Conservation (phyloP, 2,888 invertebrate genomes). For the Dryocosmus kuriphilus region DNA sequence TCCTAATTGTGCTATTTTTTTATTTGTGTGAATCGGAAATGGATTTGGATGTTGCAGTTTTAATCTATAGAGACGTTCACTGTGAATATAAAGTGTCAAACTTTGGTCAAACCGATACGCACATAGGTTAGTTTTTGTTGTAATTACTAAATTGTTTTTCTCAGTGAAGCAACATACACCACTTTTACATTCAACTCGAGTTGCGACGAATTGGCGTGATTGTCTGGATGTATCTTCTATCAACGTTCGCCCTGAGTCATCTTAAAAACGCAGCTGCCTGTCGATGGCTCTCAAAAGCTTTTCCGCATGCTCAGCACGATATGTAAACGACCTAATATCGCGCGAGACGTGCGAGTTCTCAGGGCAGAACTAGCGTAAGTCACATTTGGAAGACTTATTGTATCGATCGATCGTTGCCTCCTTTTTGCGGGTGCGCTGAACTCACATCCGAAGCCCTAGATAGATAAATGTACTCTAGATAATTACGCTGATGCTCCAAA, state of each 20-base stretch:
- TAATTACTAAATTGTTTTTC: no score
- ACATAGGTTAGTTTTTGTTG: no score
- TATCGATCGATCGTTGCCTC: neutral
- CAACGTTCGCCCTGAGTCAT: neutral
- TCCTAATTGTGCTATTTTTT: no score
- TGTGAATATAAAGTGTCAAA: no score
- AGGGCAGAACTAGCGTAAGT: slow-evolving; percentile 7
- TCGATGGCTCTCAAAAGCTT: neutral
- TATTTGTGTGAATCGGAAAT: no score
- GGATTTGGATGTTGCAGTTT: no score
- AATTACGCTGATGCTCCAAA: slow-evolving; percentile 1
- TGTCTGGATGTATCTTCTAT: slow-evolving; percentile 55
- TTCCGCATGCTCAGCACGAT: neutral
- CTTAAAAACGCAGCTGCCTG: slow-evolving; percentile 4
- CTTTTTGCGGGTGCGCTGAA: slow-evolving; percentile 10
- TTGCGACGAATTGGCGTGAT: slow-evolving; percentile 48
- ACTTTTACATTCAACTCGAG: slow-evolving; percentile 1
- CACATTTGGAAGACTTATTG: slow-evolving; percentile 10
- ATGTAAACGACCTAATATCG: slow-evolving; percentile 12
- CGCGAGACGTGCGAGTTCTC: neutral
- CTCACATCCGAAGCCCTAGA: slow-evolving; percentile 19
- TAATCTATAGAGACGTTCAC: no score
- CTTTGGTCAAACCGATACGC: no score
- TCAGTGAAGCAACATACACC: slow-evolving; percentile 3
- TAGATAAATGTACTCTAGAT: neutral